Evolutionary conservation across 53 echinoderm and acorn worm genomes (phyloP).

Genomic region (Hippasteria phrygiana): DNA sequence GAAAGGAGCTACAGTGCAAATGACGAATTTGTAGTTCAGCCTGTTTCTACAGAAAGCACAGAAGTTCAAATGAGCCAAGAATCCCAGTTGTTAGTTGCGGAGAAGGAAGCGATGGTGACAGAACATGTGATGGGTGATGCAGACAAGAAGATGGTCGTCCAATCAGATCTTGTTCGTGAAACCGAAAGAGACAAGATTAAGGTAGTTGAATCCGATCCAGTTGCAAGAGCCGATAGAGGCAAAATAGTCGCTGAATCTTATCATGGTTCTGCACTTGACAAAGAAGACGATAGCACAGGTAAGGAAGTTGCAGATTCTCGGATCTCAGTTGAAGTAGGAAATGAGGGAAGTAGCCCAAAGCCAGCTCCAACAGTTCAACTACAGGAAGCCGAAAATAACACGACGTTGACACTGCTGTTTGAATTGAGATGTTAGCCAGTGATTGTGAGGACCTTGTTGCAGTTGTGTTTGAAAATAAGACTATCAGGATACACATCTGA

Average conservation of each 20-base stretch:
- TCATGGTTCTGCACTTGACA: no score
- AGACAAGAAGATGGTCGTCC: neutral
- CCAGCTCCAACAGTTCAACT: neutral
- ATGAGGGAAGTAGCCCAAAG: neutral
- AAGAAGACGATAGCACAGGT: no score
- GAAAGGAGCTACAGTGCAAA: neutral
- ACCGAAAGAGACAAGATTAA: neutral
- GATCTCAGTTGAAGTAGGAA: neutral
- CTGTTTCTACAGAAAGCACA: neutral
- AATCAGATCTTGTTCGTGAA: neutral
- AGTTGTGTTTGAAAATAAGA: no score
- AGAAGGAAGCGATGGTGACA: neutral
- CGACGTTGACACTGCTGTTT: neutral
- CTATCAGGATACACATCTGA: no score
- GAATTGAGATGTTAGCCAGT: neutral
- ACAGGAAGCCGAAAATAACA: neutral
- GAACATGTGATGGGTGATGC: neutral
- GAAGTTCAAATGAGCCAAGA: neutral
- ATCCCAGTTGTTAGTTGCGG: neutral
- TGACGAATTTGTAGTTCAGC: neutral
- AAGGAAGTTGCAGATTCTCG: no score
- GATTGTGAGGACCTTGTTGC: no score
- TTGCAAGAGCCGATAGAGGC: no score
- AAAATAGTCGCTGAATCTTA: no score
- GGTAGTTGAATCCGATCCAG: no score